phyloP scores from a whole-genome alignment of 2,113 vertebrate genomes.

The Pseudopipra pipra region DNA sequence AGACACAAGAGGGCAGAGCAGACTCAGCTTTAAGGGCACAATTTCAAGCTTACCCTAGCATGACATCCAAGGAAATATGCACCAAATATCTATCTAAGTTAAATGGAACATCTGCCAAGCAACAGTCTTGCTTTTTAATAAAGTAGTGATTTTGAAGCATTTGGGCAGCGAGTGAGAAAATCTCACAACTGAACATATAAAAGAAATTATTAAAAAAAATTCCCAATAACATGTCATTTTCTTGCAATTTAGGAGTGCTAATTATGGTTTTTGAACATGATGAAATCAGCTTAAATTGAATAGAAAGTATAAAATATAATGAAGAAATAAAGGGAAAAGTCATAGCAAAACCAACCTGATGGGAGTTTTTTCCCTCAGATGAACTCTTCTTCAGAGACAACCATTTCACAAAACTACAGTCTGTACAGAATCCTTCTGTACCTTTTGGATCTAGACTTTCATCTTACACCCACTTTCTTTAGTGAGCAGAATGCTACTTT shows the following conservation, averaged over 20 bases:
- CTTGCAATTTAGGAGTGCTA: neutral
- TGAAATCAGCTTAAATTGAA: neutral
- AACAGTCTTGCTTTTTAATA: neutral
- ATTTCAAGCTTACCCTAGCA: neutral
- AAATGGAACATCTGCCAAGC: neutral
- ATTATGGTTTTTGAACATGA: neutral
- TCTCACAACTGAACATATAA: neutral
- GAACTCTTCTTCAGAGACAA: neutral
- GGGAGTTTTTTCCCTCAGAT: neutral
- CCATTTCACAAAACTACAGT: neutral
- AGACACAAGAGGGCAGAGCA: slow-evolving; percentile 63
- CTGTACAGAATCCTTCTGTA: neutral
- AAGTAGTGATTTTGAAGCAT: neutral
- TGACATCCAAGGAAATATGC: neutral
- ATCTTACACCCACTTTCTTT: neutral
- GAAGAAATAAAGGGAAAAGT: neutral
- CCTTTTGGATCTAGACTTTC: neutral
- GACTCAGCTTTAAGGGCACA: neutral
- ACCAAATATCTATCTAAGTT: neutral
- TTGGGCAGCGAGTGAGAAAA: neutral
- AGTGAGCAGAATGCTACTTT: neutral
- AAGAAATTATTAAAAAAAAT: neutral
- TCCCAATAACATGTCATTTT: neutral
- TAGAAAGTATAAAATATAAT: neutral
- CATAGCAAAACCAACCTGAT: neutral